Evolutionary conservation across 2,797 vertebrate genomes (phyloP), one percentile per base, ranked within the genome.

Genomic region (Gymnodraco acuticeps): DNA sequence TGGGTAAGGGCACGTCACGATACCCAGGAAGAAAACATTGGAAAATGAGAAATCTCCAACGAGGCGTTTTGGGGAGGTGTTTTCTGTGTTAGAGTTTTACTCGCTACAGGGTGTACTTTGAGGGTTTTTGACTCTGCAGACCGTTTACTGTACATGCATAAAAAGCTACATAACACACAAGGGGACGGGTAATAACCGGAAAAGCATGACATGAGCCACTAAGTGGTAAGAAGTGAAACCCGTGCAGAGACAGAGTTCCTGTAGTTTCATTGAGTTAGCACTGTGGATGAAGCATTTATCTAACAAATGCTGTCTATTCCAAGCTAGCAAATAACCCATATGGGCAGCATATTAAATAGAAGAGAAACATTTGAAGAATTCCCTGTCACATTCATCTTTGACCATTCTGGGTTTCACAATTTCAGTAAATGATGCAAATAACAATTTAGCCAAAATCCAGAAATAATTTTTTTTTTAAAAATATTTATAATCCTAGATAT

Each of bases 231-330:
- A 47, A 47, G 11, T 14, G 27, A 51, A 66, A 71, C 45, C n/a
- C 58, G 20, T 12, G 20, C 5, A 0, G 20, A 43, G 23, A 45
- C 19, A 3, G 31, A 64, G 47, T 54, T 54, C 54, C 62, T 76
- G 69, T 76, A 38, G 45, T 45, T 51, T 77, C 51, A 41, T 43
- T 14, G 65, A 80, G 19, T 46, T 68, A 55, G 53, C 43, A 47
- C 13, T 41, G 33, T 38, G 8, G 17, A 55, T 75, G 41, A 64
- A 1, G 47, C 23, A 45, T 48, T 75, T 63, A 51, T 59, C 27
- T 38, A 15, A 43, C n/a, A 51, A 33, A 47, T 55, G 43, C 0
- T 20, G 17, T 64, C 33, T 13, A 27, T 33, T 31, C 3, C 8
- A 71, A 33, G 63, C 23, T 20, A 59, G 17, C 33, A 53, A 67